Conservation (phyloP, 2,113 vertebrate species). For the human (Homo sapiens) region DNA sequence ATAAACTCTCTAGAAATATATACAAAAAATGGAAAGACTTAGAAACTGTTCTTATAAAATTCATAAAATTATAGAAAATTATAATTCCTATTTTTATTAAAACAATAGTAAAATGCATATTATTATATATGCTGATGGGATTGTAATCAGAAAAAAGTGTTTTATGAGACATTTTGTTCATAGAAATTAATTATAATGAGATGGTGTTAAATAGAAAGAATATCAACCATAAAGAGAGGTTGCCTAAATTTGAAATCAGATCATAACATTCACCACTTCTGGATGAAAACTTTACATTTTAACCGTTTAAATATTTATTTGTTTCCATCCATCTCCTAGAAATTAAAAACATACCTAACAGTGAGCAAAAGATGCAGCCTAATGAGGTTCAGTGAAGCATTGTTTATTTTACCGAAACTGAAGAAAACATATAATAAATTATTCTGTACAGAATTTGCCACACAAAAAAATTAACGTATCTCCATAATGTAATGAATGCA, state of each 20-base stretch:
- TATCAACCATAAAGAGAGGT: not conserved
- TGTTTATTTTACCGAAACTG: not conserved
- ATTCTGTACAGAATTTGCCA: not conserved
- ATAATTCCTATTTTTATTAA: not conserved
- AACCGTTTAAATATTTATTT: not conserved
- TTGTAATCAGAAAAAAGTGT: not conserved
- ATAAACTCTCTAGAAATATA: not conserved
- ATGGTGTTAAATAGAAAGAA: not conserved
- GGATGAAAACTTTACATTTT: not conserved
- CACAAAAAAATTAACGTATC: not conserved
- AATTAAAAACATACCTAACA: not conserved
- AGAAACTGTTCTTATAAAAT: not conserved
- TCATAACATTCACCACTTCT: not conserved
- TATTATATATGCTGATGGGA: not conserved
- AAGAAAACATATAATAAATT: not conserved
- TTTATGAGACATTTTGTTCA: not conserved
- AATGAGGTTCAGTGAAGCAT: not conserved
- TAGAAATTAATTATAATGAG: not conserved
- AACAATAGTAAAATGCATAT: not conserved
- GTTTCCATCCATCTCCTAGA: not conserved
- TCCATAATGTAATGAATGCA: not conserved
- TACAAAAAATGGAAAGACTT: not conserved
- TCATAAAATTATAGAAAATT: not conserved
- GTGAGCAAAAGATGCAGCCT: not conserved
- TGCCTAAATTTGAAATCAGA: not conserved